Evolutionary conservation across 1,140 invertebrate species (phyloP), one percentile per base, ranked within the genome.

Genomic region (Onthophagus taurus): DNA sequence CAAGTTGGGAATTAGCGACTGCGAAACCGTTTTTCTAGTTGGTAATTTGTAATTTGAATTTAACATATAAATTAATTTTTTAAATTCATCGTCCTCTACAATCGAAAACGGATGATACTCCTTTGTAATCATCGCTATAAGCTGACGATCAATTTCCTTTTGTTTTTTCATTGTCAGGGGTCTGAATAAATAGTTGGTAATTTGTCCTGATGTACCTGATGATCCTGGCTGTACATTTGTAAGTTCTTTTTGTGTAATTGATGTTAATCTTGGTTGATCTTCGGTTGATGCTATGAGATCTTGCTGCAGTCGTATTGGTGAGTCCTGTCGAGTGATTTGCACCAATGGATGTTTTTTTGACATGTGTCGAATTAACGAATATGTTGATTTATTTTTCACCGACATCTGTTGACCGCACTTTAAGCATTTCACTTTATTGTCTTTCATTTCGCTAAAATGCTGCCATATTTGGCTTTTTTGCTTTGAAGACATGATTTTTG

Each of bases 1-100:
- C 13, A 53, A 20, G 17, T 23, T 44, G 11, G 54, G 38, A 21
- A 58, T 37, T 35, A 57, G 39, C 21, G 39, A 39, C 19, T 49
- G 36, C 14, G 52, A 53, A 14, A 58, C 31, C 20, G 49, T 54
- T 53, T 58, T 57, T 42, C 50, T 48, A 31, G 48, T 44, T 4
- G 54, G 52, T n/a, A 57, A 37, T 20, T 45, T 24, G 34, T 59
- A 59, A 14, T 36, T 42, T 9, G 53, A 53, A 36, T 54, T 55
- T 29, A 56, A 30, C 36, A 53, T 38, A 26, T 45, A 17, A 8
- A 53, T 34, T 12, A 57, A 45, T 39, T 52, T 49, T 35, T 18
- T 26, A 36, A 59, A 54, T 41, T 52, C 57, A 44, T 35, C 31
- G 42, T 57, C 53, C 26, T 59, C 53, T 8, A 59, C 55, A 8